phyloP scores from a whole-genome alignment of 2,888 invertebrate genomes.

The Phyllotreta cruciferae region DNA sequence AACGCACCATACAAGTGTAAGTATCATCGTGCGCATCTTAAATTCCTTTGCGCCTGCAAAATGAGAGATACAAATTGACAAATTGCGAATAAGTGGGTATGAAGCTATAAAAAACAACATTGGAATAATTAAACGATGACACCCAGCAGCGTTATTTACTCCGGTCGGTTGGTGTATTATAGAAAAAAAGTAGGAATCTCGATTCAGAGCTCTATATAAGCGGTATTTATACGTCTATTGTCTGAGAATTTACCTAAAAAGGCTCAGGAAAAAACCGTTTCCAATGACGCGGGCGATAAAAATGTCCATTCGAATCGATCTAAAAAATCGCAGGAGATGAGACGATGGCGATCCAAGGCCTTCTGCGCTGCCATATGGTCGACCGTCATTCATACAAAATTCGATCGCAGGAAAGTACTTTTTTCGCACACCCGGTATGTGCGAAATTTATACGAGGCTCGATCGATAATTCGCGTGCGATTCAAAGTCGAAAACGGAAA shows the following conservation, averaged over 20 bases:
- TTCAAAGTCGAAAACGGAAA: no score
- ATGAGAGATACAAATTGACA: no score
- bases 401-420: no score
- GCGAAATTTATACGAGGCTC: no score
- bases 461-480: no score
- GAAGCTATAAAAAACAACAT: no score
- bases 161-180: slow-evolving; percentile 1
- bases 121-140: neutral
- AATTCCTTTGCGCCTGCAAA: no score
- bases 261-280: slow-evolving; percentile 34
- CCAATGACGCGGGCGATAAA: slow-evolving; percentile 34
- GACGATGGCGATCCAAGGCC: slow-evolving; percentile 14
- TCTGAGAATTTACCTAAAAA: slow-evolving; percentile 42
- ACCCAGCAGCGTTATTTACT: slow-evolving; percentile 24
- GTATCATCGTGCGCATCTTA: no score
- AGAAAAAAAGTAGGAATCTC: slow-evolving; percentile 18
- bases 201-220: slow-evolving; percentile 25
- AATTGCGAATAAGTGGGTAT: no score
- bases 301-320: slow-evolving; percentile 30
- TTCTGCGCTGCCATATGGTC: slow-evolving; percentile 32
- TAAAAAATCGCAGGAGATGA: slow-evolving; percentile 9
- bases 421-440: no score
- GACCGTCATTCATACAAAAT: slow-evolving; percentile 9
- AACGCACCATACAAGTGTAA: no score
- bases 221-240: slow-evolving; percentile 41